A percentile compares a stretch with the other conserved stretches of the same genome.
Evolutionary conservation across 2,113 vertebrate species (phyloP).

Genomic region (Clarias magur): DNA sequence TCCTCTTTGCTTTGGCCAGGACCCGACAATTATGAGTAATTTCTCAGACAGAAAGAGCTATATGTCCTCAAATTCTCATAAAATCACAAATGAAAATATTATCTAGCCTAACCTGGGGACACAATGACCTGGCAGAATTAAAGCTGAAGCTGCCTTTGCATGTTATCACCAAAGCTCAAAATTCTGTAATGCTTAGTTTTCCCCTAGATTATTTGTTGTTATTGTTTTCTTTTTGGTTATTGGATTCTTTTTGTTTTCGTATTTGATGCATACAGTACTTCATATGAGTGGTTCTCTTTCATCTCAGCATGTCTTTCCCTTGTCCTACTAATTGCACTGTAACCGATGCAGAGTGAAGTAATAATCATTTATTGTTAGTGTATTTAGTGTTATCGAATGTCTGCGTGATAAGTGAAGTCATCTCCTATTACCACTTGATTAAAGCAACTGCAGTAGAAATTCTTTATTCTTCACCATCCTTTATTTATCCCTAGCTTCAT

Average conservation of each 20-base stretch:
- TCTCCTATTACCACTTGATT: no score
- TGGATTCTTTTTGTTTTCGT: background rate
- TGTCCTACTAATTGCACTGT: background rate
- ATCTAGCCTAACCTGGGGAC: background rate
- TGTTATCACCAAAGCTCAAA: background rate
- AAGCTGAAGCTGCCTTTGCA: background rate
- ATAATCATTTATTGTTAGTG: no score
- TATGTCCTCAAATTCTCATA: slow-evolving; percentile 45
- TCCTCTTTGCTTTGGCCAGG: slow-evolving; percentile 13
- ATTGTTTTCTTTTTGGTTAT: background rate
- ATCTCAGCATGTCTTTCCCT: background rate
- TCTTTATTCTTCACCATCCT: no score
- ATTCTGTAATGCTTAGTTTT: background rate
- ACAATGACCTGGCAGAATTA: background rate
- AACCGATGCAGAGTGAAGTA: background rate
- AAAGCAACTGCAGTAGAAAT: no score
- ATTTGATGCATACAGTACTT: background rate
- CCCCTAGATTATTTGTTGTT: no score
- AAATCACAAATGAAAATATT: slow-evolving; percentile 39
- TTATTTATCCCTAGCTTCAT: no score
- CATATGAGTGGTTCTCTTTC: background rate
- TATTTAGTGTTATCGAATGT: no score
- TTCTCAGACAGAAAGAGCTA: slow-evolving; percentile 53
- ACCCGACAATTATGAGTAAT: background rate
- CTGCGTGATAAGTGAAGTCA: no score